phyloP scores from a whole-genome alignment of 2,888 invertebrate species.

The Pollenia amentaria region DNA sequence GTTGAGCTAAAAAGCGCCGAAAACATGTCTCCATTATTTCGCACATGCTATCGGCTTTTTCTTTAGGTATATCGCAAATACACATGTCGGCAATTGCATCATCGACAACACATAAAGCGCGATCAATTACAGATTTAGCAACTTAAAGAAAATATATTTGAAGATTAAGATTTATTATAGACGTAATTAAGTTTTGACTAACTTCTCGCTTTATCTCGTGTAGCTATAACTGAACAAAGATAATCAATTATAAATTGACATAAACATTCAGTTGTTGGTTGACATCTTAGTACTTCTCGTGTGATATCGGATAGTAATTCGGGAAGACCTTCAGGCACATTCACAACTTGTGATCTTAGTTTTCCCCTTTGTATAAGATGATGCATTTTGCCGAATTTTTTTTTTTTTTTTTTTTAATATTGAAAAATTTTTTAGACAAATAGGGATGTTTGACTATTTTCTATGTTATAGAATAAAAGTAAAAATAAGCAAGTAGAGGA shows the following conservation, averaged over 20 bases:
- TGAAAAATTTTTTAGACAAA: not conserved
- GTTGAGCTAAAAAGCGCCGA: constrained; percentile 79
- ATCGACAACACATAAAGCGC: constrained; percentile 80
- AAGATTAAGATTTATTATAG: not conserved
- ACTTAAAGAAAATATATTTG: constrained; percentile 74
- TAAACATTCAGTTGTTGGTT: constrained; percentile 86
- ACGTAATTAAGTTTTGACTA: not conserved
- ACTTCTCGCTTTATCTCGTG: constrained; percentile 86
- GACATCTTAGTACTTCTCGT: constrained; percentile 89
- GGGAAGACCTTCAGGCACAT: constrained; percentile 88
- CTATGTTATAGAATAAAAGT: too few species aligned
- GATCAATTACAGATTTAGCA: constrained; percentile 79
- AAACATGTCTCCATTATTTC: constrained; percentile 81
- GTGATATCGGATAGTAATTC: constrained; percentile 90
- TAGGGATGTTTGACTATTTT: not conserved
- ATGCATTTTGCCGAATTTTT: constrained; percentile 77
- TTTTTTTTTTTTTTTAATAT: not conserved
- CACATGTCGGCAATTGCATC: constrained; percentile 80
- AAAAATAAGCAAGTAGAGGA: too few species aligned
- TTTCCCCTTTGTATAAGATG: constrained; percentile 81
- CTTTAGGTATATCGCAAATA: constrained; percentile 79
- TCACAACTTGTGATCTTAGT: constrained; percentile 79
- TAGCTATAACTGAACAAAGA: constrained; percentile 87
- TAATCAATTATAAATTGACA: constrained; percentile 90
- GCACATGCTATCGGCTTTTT: constrained; percentile 79